Percentiles rank a stretch among this genome's conserved stretches.
phyloP scores from a whole-genome alignment of 2,797 vertebrate species.

The Phalanger gymnotis region DNA sequence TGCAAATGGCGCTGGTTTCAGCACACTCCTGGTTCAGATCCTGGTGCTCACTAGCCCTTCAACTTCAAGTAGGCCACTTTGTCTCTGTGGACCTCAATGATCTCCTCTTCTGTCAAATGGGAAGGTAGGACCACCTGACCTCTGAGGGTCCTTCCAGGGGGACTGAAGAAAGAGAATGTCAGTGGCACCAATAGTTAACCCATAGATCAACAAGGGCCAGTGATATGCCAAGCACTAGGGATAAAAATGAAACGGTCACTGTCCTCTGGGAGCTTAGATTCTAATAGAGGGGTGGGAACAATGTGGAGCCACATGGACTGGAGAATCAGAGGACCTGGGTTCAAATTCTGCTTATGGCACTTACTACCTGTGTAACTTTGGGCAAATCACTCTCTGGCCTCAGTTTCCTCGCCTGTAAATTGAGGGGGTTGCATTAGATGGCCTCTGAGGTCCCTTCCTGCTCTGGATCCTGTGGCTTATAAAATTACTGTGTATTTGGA shows the following conservation, averaged over 20 bases:
- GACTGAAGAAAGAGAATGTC: background rate
- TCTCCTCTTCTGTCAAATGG: background rate
- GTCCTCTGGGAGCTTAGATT: background rate
- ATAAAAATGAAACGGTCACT: background rate
- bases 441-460: background rate
- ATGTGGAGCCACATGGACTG: background rate
- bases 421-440: background rate
- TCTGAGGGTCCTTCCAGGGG: background rate
- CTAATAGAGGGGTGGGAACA: background rate
- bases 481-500: background rate
- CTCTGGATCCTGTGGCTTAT: background rate
- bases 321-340: background rate
- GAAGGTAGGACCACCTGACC: background rate
- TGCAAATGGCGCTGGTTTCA: background rate
- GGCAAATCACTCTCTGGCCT: background rate
- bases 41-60: background rate
- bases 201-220: background rate
- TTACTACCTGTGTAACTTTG: background rate
- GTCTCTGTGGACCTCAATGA: background rate
- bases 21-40: background rate
- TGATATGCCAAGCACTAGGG: background rate
- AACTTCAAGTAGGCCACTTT: background rate
- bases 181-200: background rate
- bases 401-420: background rate
- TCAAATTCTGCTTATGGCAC: background rate